Conservation (phyloP, 1,140 invertebrate species). For the Neodiprion virginianus region DNA sequence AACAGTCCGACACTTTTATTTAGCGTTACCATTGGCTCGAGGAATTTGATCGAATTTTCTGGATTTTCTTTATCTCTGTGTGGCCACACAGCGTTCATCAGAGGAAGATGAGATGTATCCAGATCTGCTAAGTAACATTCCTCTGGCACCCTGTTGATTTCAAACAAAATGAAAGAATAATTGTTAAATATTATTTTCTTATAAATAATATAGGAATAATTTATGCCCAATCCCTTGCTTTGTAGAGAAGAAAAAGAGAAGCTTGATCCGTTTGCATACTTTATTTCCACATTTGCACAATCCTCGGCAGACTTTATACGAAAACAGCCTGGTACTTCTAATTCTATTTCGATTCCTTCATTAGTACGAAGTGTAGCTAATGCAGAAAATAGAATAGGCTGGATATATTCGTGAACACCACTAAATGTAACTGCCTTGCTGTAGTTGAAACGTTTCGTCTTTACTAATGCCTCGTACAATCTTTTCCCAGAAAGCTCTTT, state of each 20-base stretch:
- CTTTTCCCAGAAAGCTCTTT: not conserved
- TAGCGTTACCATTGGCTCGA: slow-evolving; percentile 22
- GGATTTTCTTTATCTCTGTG: slow-evolving; percentile 24
- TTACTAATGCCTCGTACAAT: not conserved
- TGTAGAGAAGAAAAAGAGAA: too few species aligned
- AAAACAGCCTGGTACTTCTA: not conserved
- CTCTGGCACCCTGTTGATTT: slow-evolving; percentile 27
- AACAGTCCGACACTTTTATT: slow-evolving; percentile 35
- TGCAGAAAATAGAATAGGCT: not conserved
- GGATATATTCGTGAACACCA: slow-evolving; percentile 2
- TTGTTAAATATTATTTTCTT: too few species aligned
- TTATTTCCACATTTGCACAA: not conserved
- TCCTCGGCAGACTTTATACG: not conserved
- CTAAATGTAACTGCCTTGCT: not conserved
- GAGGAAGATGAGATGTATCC: slow-evolving; percentile 24
- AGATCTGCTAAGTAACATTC: slow-evolving; percentile 32
- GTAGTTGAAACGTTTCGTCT: not conserved
- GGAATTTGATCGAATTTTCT: slow-evolving; percentile 19
- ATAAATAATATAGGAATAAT: too few species aligned
- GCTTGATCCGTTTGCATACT: not conserved
- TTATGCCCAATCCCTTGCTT: too few species aligned
- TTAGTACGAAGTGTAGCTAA: not conserved
- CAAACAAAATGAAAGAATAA: not conserved
- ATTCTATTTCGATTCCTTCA: not conserved
- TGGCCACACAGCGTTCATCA: slow-evolving; percentile 33